Evolutionary conservation across 2,113 vertebrate species (phyloP).

Genomic region (Scytalopus superciliaris): DNA sequence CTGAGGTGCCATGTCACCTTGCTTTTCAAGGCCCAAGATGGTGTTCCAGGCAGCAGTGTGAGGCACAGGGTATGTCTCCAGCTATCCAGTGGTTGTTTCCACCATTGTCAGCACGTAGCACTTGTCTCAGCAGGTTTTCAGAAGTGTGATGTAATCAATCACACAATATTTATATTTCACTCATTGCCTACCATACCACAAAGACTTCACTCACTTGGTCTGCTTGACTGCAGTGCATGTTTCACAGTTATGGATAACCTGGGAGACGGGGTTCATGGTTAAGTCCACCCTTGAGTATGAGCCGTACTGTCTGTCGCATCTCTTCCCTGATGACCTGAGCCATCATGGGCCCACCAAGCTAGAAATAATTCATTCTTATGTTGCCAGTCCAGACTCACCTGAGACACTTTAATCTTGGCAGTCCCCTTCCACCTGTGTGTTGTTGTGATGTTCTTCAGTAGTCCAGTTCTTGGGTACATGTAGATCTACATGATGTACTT

Average conservation of each 20-base stretch:
- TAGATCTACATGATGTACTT: background rate
- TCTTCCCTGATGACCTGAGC: background rate
- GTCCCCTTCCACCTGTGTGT: background rate
- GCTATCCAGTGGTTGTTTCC: background rate
- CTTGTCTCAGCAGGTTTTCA: background rate
- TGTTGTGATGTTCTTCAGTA: background rate
- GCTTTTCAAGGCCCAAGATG: background rate
- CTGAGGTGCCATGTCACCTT: background rate
- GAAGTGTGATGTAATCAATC: background rate
- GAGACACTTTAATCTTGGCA: background rate
- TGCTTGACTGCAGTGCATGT: background rate
- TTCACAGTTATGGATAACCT: background rate
- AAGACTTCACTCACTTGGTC: background rate
- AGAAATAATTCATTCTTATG: background rate
- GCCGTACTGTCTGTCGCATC: background rate
- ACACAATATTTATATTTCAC: background rate
- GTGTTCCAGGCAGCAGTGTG: background rate
- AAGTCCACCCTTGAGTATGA: background rate
- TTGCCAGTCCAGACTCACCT: background rate
- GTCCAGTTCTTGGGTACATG: background rate
- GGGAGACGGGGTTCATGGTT: background rate
- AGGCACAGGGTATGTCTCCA: background rate
- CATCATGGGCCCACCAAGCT: background rate
- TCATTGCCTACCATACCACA: background rate
- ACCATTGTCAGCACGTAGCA: background rate